Evolutionary conservation across 2,888 invertebrate species (phyloP).

Genomic region (Neoascia interrupta): DNA sequence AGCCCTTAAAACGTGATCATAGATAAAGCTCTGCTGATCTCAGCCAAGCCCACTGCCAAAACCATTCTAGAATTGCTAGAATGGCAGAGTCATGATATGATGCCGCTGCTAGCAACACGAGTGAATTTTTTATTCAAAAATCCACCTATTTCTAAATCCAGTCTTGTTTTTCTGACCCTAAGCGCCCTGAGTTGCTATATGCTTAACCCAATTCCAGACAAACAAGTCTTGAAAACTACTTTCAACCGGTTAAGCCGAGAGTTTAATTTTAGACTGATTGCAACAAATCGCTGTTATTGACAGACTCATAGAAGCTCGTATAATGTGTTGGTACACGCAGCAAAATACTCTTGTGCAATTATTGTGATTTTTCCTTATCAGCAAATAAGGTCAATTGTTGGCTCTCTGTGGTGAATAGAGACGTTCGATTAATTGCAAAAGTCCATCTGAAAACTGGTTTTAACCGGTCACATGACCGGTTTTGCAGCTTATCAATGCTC

Average conservation of each 20-base stretch:
- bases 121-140: background rate
- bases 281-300: slow-evolving; percentile 12
- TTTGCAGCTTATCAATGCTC: slow-evolving; percentile 45
- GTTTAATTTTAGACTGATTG: slow-evolving; percentile 23
- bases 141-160: background rate
- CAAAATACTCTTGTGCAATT: slow-evolving; percentile 6
- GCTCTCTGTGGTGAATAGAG: slow-evolving; percentile 39
- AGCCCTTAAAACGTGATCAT: too few species aligned
- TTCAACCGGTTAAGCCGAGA: background rate
- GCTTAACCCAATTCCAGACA: slow-evolving; percentile 59
- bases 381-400: slow-evolving; percentile 51
- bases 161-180: slow-evolving; percentile 15
- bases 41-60: too few species aligned
- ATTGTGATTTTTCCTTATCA: slow-evolving; percentile 39
- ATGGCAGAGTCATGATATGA: too few species aligned
- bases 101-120: too few species aligned
- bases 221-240: slow-evolving; percentile 56
- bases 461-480: slow-evolving; percentile 20
- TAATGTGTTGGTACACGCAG: background rate
- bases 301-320: background rate
- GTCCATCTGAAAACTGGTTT: slow-evolving; percentile 51
- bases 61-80: too few species aligned
- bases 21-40: too few species aligned
- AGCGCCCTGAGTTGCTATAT: slow-evolving; percentile 22
- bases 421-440: slow-evolving; percentile 56